Evolutionary conservation across 1,140 invertebrate species (phyloP), one percentile per base, ranked within the genome.

Genomic region (Carposina sasakii): DNA sequence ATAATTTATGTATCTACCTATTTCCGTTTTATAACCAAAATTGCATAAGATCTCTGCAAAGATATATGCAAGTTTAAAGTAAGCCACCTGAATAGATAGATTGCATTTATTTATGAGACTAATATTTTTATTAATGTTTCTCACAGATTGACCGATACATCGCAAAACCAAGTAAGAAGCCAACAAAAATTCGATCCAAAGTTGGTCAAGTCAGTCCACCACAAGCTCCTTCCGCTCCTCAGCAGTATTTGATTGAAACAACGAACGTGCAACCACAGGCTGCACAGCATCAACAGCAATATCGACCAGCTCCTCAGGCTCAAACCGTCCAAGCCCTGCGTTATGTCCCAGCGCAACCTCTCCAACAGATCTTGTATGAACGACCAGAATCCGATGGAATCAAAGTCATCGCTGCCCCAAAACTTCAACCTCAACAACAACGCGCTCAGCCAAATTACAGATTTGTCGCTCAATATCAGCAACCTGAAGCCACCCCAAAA

Each of bases 211-310:
- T 64, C 4, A 30, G 49, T 3, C 53, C 66, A 20, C 62, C 67
- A 24, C 71, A 73, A 44, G 41, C 67, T 21, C 52, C 74, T 17
- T 39, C 67, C 13, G 73, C 81, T n/a, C 77, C 81, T 23, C 77
- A 81, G 24, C 81, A 84, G 51, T 84, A 81, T 44, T 41, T 84
- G 5, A 84, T 84, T 20, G 81, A 84, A 55, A 81, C 81, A 3
- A 84, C 81, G 15, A 84, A 84, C 36, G 70, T 78, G 1, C 77
- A 78, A 49, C 60, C 62, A 33, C 55, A 58, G 46, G 54, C 17
- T n/a, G 19, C 17, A 12, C 10, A 54, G 12, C 64, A 65, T 13
- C 67, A 63, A 48, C 48, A 60, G 21, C 63, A 71, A 41, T 68
- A 68, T 39, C 60, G 62, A 19, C 52, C 61, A 9, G 50, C 60